Base-by-base conservation (phyloP, 2,888 invertebrate genomes). In the Erynnis tages region DNA sequence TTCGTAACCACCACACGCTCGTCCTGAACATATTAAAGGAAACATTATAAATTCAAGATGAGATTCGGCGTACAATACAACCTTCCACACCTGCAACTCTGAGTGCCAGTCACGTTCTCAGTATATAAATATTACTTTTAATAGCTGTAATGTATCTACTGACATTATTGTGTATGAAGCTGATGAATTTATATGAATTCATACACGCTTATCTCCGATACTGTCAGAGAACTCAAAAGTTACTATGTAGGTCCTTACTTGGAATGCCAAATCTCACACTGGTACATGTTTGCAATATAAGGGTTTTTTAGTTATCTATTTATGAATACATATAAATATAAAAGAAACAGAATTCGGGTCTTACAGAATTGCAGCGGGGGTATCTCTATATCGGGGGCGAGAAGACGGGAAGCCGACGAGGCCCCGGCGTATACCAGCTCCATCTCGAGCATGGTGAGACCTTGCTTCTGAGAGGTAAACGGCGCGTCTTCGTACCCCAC, bases 351-450 rank as follows among this genome's bases (percentile, higher is more conserved):
- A n/a, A n/a, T n/a, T n/a, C n/a, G n/a, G 25, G 35, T 76, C 82
- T 80, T 47, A 85, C 85, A 69, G 44, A 70, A 76, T 1, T 76
- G 70, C 47, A 88, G 62, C 0, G 82, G 78, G 0, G 88, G 82
- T 65, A 87, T 76, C 10, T 83, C 82, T 6, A 87, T 59, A 54
- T 85, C 81, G 0, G 90, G 89, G 0, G 83, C 95, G 88, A 98
- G 95, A 2, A 98, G 92, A 66, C 96, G 94, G 7, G 97, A 94
- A 10, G 97, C 95, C 79, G 97, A 98, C 89, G 96, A 95, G 46
- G 97, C 97, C 1, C 97, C 98, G 21, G 97, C 91, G 82, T 96
- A 96, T 0, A 96, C 92, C 48, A 98, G 82, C 76, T 98, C 98
- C 73, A 95, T 94, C 82, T 98, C 98, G 54, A 98, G 84, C 58